Conservation (phyloP, 92 coral and sea anemone species). For the Phenganax subtilis region DNA sequence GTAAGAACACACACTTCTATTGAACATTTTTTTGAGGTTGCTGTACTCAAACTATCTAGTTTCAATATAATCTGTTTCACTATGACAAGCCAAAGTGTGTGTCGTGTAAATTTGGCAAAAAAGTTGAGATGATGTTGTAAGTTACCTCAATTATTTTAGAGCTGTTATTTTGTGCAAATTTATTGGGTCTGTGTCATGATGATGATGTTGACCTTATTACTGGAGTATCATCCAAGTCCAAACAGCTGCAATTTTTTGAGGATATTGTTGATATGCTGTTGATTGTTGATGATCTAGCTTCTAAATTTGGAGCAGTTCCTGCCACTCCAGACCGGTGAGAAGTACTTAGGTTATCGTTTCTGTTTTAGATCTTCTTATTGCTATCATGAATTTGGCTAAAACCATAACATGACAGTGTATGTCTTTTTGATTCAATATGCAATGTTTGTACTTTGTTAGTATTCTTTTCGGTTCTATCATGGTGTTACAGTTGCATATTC, state of each 20-base stretch:
- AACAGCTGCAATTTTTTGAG: conserved; percentile 72
- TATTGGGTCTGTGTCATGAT: conserved; percentile 79
- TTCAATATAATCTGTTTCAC: not conserved
- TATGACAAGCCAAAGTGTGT: not conserved
- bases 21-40: not conserved
- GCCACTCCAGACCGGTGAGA: conserved; percentile 49
- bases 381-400: not conserved
- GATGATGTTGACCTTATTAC: conserved; percentile 92
- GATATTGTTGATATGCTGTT: conserved; percentile 69
- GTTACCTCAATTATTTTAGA: conserved; percentile 40
- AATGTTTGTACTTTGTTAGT: not conserved
- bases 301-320: not conserved
- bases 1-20: conserved; percentile 46
- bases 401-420: too few relatives aligned
- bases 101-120: not conserved
- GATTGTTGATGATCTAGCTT: conserved; percentile 50
- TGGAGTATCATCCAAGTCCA: conserved; percentile 67
- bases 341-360: not conserved
- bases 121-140: not conserved
- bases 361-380: not conserved
- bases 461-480: too few relatives aligned
- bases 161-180: conserved; percentile 73
- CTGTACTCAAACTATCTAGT: not conserved
- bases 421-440: not conserved
- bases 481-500: too few relatives aligned